Evolutionary conservation across 2,888 invertebrate species (phyloP), one percentile per base, ranked within the genome.

Genomic region (Scaptomyza cyrtandrae): DNA sequence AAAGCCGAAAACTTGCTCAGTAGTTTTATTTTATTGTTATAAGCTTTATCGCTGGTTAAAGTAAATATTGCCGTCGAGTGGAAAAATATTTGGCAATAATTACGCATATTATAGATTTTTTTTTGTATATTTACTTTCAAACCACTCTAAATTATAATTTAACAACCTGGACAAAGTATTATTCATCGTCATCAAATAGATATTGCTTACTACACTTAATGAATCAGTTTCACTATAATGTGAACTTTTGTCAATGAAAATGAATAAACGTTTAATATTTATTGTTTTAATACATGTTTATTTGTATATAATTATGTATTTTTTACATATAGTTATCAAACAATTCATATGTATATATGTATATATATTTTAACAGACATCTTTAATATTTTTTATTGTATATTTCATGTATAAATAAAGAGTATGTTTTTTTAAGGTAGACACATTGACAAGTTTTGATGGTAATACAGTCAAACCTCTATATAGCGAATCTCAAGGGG

Each of bases 271-370:
- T 31, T 31, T 9, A 31, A 4, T 11, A 48, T 11, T 48, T 14
- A 31, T 48, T 31, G 11, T 48, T 33, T 31, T 16, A 33, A 49
- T 49, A 49, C 16, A 31, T 82, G 79, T 80, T 85, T 83, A 63
- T 46, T 70, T 80, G 72, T 80, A 75, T 67, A 81, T 65, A 80
- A 68, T 60, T 67, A 84, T 74, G 63, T 67, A 56, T 61, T 61
- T 61, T 64, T 37, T 60, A 50, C 59, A 67, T 66, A 66, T 31
- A 29, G 11, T 27, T 71, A 67, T 75, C 56, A 75, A 75, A 71
- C 71, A 61, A 66, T 75, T 61, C 37, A 68, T 58, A 58, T 68
- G 73, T 56, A 53, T 35, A 53, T 10, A 6, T 10, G 62, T 58
- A 55, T 68, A 71, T 56, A 53, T 35, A 53, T 10, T 33, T 33